Evolutionary conservation across 1,140 invertebrate genomes (phyloP).

Genomic region (Zaprionus tsacasi): DNA sequence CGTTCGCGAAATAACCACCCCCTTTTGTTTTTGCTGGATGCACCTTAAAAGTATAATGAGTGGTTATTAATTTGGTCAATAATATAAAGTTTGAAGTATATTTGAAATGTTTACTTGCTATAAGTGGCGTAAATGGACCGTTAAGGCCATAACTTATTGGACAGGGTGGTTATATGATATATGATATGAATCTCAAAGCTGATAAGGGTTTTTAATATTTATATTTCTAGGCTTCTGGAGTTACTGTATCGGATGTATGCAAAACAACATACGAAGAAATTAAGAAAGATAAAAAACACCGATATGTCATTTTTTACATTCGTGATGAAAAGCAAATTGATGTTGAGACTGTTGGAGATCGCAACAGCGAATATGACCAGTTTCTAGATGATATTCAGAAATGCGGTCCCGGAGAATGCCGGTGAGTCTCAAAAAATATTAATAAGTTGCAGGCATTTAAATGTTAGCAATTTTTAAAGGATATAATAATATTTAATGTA

Average conservation of each 20-base stretch:
- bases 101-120: no score
- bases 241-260: constrained; percentile 96
- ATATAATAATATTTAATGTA: background rate
- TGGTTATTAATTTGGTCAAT: no score
- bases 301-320: constrained; percentile 98
- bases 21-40: no score
- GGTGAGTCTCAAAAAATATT: constrained; percentile 83
- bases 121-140: no score
- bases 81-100: no score
- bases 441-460: background rate
- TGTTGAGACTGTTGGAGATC: constrained; percentile 93
- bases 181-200: no score
- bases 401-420: constrained; percentile 94
- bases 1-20: no score
- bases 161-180: no score
- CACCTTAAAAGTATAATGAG: no score
- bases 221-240: constrained; percentile 93
- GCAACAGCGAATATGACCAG: constrained; percentile 94
- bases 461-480: background rate
- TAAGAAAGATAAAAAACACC: constrained; percentile 98
- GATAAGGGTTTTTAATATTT: no score
- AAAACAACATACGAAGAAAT: constrained; percentile 98
- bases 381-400: constrained; percentile 96
- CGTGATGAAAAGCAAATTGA: constrained; percentile 97
- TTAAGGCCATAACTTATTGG: no score